Conservation (phyloP, 2,113 vertebrate species). For the Theropithecus gelada region DNA sequence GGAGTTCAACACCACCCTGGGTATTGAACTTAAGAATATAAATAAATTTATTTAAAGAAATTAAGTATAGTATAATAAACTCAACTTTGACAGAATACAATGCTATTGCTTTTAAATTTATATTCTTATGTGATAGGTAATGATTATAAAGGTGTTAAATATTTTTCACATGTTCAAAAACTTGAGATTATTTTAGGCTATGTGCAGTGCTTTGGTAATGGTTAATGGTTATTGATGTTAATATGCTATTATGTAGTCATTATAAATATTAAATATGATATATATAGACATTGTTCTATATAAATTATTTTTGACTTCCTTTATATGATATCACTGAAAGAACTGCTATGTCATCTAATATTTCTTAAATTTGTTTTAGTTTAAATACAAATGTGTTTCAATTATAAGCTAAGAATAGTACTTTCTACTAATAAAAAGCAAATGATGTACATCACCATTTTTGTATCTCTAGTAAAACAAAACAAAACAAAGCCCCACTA, state of each 20-base stretch:
- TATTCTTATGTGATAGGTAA: not conserved
- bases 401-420: not conserved
- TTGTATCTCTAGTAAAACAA: not conserved
- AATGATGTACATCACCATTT: not conserved
- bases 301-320: not conserved
- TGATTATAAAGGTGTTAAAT: not conserved
- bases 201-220: not conserved
- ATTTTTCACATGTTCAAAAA: not conserved
- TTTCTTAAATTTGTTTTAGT: not conserved
- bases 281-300: not conserved
- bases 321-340: not conserved
- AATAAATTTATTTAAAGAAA: not conserved
- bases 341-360: not conserved
- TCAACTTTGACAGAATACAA: not conserved
- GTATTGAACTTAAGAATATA: too few species aligned
- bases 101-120: not conserved
- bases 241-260: not conserved
- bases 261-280: not conserved
- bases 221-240: not conserved
- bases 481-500: not conserved
- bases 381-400: not conserved
- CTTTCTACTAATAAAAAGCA: slow-evolving; percentile 23
- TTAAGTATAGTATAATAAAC: too few species aligned
- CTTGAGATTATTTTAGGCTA: not conserved
- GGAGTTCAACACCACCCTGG: too few species aligned